A percentile compares a stretch with the other conserved stretches of the same genome.
These are phyloP conservation scores for Corythoichthys intestinalis DNA, from an alignment of 2,113 vertebrate genomes.

Conservation along the genomic window DNA sequence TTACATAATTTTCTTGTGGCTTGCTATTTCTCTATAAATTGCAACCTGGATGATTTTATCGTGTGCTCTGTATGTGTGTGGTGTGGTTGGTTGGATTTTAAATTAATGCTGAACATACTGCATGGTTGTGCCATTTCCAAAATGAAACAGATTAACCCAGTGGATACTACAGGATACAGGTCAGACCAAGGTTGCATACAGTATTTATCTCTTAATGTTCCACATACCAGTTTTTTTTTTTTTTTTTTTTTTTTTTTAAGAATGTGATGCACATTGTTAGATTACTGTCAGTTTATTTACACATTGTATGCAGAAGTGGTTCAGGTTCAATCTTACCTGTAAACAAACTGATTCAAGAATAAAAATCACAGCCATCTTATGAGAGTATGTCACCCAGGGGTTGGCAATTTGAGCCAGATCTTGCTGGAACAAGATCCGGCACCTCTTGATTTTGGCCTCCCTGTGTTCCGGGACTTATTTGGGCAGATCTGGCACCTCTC, in stretches of 20 bases:
- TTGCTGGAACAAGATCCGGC: no score
- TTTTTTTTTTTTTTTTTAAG: background rate
- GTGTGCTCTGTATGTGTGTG: background rate
- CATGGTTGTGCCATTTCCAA: constrained; percentile 14
- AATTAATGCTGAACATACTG: constrained; percentile 29
- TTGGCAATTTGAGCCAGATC: no score
- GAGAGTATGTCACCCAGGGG: no score
- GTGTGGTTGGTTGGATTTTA: background rate
- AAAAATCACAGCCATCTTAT: no score
- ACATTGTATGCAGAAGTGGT: background rate
- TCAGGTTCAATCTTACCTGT: no score
- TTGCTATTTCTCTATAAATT: no score
- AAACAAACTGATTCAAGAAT: no score
- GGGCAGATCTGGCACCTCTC: no score
- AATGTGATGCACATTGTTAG: background rate
- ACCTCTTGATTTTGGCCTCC: no score
- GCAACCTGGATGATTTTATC: no score
- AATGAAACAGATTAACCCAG: constrained; percentile 27
- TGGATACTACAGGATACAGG: background rate
- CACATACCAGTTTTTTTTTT: constrained; percentile 16
- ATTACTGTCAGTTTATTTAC: background rate
- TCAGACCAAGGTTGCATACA: constrained; percentile 8
- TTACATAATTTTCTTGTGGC: background rate
- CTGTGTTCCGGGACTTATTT: no score
- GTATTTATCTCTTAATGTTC: constrained; percentile 18